phyloP scores from a whole-genome alignment of 2,797 vertebrate genomes.

The Pipistrellus kuhlii region DNA sequence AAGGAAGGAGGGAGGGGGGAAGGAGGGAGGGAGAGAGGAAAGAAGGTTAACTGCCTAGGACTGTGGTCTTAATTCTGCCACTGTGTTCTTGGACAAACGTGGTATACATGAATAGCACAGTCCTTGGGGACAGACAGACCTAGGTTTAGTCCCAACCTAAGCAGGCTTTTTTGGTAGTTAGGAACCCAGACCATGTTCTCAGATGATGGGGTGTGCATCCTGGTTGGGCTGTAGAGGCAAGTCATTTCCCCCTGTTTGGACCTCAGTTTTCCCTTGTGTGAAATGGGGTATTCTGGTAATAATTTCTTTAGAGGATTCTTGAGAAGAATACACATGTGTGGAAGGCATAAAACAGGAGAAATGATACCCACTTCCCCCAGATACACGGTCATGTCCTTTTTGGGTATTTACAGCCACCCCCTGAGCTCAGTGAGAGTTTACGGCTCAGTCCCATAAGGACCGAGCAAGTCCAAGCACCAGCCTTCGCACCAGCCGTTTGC shows the following conservation, averaged over 20 bases:
- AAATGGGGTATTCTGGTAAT: background rate
- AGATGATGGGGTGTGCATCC: background rate
- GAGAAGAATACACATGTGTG: background rate
- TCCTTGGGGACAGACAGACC: background rate
- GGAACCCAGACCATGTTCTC: background rate
- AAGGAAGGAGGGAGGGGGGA: background rate
- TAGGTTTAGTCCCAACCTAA: background rate
- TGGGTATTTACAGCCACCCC: background rate
- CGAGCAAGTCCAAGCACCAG: background rate
- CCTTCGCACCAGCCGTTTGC: background rate
- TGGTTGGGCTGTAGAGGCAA: background rate
- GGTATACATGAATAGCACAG: background rate
- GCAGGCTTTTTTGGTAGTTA: background rate
- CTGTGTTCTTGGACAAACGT: background rate
- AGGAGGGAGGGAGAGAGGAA: accelerated
- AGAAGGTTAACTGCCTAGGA: background rate
- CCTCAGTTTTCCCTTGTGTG: background rate
- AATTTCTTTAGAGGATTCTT: background rate
- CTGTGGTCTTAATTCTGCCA: background rate
- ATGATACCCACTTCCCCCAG: too few species aligned
- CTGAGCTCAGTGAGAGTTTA: background rate
- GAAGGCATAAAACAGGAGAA: background rate
- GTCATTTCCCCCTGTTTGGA: background rate
- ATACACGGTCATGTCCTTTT: background rate
- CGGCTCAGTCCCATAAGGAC: background rate